phyloP scores from a whole-genome alignment of 1,140 invertebrate genomes.

The Gyrodactylus bullatarudis region DNA sequence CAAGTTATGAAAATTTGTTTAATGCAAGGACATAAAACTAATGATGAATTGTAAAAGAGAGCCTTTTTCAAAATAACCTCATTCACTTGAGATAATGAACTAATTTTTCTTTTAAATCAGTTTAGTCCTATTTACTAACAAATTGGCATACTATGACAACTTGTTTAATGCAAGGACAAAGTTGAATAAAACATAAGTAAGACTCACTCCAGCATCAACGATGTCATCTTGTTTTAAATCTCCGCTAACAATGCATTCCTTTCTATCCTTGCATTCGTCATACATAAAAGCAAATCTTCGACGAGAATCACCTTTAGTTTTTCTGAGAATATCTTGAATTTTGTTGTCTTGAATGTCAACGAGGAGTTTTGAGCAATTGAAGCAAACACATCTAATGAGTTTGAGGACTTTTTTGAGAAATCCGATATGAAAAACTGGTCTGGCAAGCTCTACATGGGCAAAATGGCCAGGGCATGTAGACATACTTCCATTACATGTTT shows the following conservation, averaged over 20 bases:
- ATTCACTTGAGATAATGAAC: too few relatives aligned
- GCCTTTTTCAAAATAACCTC: too few relatives aligned
- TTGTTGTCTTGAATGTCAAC: constrained; percentile 65
- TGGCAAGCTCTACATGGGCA: constrained; percentile 88
- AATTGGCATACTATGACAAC: too few relatives aligned
- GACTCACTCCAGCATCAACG: constrained; percentile 9
- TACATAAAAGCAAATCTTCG: constrained; percentile 76
- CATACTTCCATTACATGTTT: constrained; percentile 88
- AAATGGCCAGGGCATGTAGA: constrained; percentile 95
- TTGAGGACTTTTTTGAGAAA: constrained; percentile 91
- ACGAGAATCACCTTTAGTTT: constrained; percentile 75
- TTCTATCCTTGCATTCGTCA: constrained; percentile 85
- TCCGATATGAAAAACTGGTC: constrained; percentile 89
- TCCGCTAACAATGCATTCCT: constrained; percentile 37
- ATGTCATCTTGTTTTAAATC: constrained; percentile 9
- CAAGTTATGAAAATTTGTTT: too few relatives aligned
- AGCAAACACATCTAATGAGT: constrained; percentile 73
- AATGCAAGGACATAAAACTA: too few relatives aligned
- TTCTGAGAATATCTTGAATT: constrained; percentile 75
- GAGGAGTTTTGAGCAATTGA: constrained; percentile 75
- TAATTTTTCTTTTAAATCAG: too few relatives aligned
- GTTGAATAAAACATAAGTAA: background rate
- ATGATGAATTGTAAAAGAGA: too few relatives aligned
- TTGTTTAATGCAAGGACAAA: too few relatives aligned
- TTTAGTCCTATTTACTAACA: too few relatives aligned